Evolutionary conservation across 2,797 vertebrate genomes (phyloP), one percentile per base, ranked within the genome.

Genomic region (Spondyliosoma cantharus): DNA sequence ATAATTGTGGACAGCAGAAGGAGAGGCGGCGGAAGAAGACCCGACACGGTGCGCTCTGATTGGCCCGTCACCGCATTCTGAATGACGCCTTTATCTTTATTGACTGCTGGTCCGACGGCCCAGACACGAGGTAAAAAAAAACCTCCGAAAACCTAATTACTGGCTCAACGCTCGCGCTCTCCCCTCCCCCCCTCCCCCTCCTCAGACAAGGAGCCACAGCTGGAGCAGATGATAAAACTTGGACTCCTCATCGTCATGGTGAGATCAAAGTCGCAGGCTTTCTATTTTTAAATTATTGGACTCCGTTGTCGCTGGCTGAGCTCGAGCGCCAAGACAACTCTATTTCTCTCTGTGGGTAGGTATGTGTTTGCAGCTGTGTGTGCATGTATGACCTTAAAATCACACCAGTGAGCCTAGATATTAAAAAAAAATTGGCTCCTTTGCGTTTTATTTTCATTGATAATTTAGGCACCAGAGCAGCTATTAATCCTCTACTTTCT

Each of bases 211-310:
- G 70, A 84, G 84, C 59, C 80, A 81, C 82, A 89, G 87, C 84
- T 90, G 90, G 86, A 84, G 54, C 16, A 12, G 73, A 83, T 84
- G 85, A 91, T 86, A 87, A 83, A 92, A 89, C 86, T 77, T 86
- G 66, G 74, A 81, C 65, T 87, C 66, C 57, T 87, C 81, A 71
- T 87, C 77, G 58, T 86, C 86, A 72, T 70, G 71, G 81, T 64
- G 84, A 89, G 82, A 87, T 91, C 83, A 89, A 87, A 92, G 82
- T 86, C 60, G 9, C 63, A 75, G 60, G 63, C 46, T 86, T 87
- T 88, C 76, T 87, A 88, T 87, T 92, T 90, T 88, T 83, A 82
- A 83, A 86, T 76, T 17, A 78, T 69, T 78, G 79, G 71, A 87
- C 76, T 68, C 60, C 68, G 67, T 85, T 78, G 77, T 78, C 16